phyloP scores from a whole-genome alignment of 2,888 invertebrate species.

The Pediacus dermestoides region DNA sequence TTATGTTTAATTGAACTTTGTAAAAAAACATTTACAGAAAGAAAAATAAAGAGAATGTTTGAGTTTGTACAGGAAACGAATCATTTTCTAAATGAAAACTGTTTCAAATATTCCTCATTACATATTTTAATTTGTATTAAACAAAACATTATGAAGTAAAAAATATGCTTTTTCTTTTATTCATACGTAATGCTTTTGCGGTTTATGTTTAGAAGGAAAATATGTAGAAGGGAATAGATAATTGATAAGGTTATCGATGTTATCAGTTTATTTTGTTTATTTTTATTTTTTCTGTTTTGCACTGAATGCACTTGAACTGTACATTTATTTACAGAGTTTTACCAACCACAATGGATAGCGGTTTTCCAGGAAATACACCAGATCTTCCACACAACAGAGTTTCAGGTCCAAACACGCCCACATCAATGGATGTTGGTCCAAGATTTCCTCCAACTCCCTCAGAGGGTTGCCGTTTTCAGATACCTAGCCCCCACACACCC shows the following conservation, averaged over 20 bases:
- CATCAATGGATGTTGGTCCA: conserved; percentile 50
- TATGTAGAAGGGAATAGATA: neutral
- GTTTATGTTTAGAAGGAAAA: too few relatives aligned
- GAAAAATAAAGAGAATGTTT: too few relatives aligned
- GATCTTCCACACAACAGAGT: conserved; percentile 46
- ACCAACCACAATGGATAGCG: conserved; percentile 46
- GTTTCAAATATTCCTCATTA: too few relatives aligned
- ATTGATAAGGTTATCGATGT: neutral
- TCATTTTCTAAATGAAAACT: too few relatives aligned
- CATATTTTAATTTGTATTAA: too few relatives aligned
- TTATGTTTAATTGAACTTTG: too few relatives aligned
- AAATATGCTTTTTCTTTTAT: too few relatives aligned
- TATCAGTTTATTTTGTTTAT: neutral
- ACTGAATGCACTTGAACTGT: conserved; percentile 6
- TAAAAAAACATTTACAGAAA: too few relatives aligned
- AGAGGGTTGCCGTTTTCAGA: conserved; percentile 52
- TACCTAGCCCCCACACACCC: conserved; percentile 53
- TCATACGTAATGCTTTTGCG: too few relatives aligned
- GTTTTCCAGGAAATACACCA: conserved; percentile 45
- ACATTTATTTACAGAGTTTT: conserved; percentile 37
- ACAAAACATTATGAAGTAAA: too few relatives aligned
- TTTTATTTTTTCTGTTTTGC: too few relatives aligned
- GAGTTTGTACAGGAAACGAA: too few relatives aligned
- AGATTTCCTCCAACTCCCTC: conserved; percentile 48
- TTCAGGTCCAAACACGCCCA: conserved; percentile 55